Conservation (phyloP, 2,797 vertebrate species). For the Cuniculus paca region DNA sequence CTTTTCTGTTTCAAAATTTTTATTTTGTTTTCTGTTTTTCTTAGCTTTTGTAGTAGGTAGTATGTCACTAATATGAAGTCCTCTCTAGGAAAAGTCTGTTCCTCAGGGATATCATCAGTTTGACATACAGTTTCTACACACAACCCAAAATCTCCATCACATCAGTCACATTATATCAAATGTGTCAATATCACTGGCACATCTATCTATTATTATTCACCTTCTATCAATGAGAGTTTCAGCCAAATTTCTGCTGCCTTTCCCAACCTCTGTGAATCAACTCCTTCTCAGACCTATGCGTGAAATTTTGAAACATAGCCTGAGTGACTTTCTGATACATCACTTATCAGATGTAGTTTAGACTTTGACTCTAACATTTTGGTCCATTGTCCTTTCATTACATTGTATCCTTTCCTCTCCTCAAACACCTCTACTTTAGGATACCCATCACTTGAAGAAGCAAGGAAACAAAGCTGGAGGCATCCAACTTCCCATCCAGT, state of each 20-base stretch:
- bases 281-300: neutral
- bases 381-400: neutral
- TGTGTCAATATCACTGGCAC: neutral
- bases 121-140: neutral
- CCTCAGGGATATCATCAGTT: neutral
- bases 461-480: neutral
- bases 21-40: too few species aligned
- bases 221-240: neutral
- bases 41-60: too few species aligned
- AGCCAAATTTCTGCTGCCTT: neutral
- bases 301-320: neutral
- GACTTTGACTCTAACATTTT: neutral
- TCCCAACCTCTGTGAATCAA: neutral
- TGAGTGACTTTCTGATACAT: neutral
- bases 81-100: too few species aligned
- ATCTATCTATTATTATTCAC: neutral
- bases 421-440: neutral
- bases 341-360: neutral
- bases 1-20: too few species aligned
- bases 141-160: neutral
- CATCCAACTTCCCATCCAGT: neutral
- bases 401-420: neutral
- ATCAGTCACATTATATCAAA: neutral
- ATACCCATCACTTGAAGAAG: neutral
- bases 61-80: too few species aligned